Evolutionary conservation across 2,888 invertebrate species (phyloP).

Genomic region (Hirtodrosophila alboralis): DNA sequence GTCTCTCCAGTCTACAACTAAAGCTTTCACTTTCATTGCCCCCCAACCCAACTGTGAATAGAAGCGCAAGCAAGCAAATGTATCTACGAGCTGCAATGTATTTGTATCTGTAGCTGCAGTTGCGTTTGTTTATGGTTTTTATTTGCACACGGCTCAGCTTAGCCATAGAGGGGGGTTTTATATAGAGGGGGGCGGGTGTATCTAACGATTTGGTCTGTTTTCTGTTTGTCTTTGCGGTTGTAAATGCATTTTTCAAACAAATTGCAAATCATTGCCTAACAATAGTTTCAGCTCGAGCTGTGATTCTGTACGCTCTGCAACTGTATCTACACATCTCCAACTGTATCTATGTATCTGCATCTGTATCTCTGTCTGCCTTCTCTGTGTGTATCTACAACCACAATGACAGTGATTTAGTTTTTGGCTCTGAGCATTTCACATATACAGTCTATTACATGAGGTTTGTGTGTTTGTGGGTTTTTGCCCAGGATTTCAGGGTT

Average conservation of each 20-base stretch:
- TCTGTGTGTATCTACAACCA: conserved; percentile 57
- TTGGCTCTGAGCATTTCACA: conserved; percentile 58
- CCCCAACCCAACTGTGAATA: conserved; percentile 25
- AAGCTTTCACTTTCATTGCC: conserved; percentile 44
- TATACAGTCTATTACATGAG: conserved; percentile 65
- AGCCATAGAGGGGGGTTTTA: background rate
- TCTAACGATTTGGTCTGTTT: conserved; percentile 32
- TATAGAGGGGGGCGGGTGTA: background rate
- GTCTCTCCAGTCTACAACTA: conserved; percentile 24
- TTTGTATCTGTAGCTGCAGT: conserved; percentile 21
- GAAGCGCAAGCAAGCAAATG: conserved; percentile 18
- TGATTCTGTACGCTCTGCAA: conserved; percentile 46
- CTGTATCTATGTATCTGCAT: too few species aligned
- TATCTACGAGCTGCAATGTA: conserved; percentile 19
- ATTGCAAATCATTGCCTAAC: conserved; percentile 81
- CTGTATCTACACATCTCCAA: too few species aligned
- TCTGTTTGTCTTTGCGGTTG: conserved; percentile 76
- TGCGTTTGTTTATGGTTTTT: conserved; percentile 70
- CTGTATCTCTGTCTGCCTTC: too few species aligned
- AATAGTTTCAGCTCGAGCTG: conserved; percentile 62
- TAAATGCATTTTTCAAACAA: conserved; percentile 80
- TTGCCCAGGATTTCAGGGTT: background rate
- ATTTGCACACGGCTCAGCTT: conserved; percentile 57
- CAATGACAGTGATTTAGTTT: conserved; percentile 78
- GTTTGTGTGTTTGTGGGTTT: conserved; percentile 13